phyloP scores from a whole-genome alignment of 2,113 vertebrate genomes.

The Oreochromis spilurus region DNA sequence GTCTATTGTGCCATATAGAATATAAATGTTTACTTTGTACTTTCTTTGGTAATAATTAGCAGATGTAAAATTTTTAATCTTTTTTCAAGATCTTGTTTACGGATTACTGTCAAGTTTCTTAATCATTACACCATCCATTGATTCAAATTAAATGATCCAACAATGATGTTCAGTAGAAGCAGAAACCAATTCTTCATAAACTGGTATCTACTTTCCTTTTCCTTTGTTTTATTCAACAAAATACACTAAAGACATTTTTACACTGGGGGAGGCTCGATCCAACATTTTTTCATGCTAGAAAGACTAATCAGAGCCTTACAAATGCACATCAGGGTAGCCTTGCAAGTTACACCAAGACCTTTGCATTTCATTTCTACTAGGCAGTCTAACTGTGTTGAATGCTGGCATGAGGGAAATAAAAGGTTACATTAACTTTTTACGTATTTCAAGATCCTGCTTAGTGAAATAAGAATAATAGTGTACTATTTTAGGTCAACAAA shows the following conservation, averaged over 20 bases:
- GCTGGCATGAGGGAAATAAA: not conserved
- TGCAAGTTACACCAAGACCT: not conserved
- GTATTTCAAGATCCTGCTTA: not conserved
- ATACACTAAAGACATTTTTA: not conserved
- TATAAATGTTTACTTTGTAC: not conserved
- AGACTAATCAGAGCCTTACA: not conserved
- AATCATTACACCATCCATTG: not conserved
- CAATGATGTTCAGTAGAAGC: not conserved
- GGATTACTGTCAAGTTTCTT: not conserved
- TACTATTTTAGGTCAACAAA: not conserved
- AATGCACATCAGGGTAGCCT: not conserved
- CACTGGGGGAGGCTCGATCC: accelerated
- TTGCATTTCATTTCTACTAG: not conserved
- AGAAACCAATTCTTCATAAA: not conserved
- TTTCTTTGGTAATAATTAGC: not conserved
- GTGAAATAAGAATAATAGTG: not conserved
- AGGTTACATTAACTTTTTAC: not conserved
- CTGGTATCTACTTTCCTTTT: not conserved
- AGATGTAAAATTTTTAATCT: not conserved
- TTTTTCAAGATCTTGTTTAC: not conserved
- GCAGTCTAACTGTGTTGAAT: not conserved
- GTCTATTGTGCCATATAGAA: not conserved
- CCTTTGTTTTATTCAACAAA: not conserved
- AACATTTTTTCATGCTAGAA: not conserved
- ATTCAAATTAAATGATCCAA: not conserved